These are phyloP conservation scores for Pelodytes ibericus DNA, from an alignment of 2,797 vertebrate species.

Conservation along the genomic window DNA sequence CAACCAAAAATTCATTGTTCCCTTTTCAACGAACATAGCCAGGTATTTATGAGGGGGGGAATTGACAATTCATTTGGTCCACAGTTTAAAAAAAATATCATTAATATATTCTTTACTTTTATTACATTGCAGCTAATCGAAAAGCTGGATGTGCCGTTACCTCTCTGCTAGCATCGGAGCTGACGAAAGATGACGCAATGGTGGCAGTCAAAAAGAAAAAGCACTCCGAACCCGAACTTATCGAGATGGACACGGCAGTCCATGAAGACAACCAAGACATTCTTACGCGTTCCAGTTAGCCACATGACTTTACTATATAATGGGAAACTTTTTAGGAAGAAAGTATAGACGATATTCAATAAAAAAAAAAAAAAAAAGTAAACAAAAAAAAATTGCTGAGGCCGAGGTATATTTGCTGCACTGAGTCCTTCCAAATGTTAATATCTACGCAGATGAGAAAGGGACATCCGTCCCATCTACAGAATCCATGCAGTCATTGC, in stretches of 20 bases:
- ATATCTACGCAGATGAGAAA: slow-evolving; percentile 36
- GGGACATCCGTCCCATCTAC: slow-evolving; percentile 7
- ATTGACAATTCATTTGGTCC: too few relatives aligned
- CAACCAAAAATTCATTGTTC: too few relatives aligned
- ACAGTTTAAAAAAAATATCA: too few relatives aligned
- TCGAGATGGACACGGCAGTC: slow-evolving; percentile 36
- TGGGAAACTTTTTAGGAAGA: background rate
- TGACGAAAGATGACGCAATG: slow-evolving; percentile 79
- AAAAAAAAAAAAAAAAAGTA: background rate
- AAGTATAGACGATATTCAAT: background rate
- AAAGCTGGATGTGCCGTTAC: slow-evolving; percentile 85
- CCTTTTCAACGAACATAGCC: too few relatives aligned
- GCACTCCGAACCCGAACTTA: slow-evolving; percentile 24
- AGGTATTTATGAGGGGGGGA: too few relatives aligned
- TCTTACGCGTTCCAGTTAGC: slow-evolving; percentile 60
- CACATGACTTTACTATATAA: fast-evolving
- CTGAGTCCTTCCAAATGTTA: slow-evolving; percentile 50
- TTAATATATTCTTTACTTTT: too few relatives aligned
- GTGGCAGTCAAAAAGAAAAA: slow-evolving; percentile 58
- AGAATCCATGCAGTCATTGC: slow-evolving; percentile 19
- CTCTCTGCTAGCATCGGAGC: slow-evolving; percentile 84
- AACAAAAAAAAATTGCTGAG: background rate
- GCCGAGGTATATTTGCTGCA: slow-evolving; percentile 31
- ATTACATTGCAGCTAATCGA: slow-evolving; percentile 76
- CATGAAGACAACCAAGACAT: slow-evolving; percentile 56